Evolutionary conservation across 2,888 invertebrate species (phyloP).

Genomic region (Glaucopsyche alexis): DNA sequence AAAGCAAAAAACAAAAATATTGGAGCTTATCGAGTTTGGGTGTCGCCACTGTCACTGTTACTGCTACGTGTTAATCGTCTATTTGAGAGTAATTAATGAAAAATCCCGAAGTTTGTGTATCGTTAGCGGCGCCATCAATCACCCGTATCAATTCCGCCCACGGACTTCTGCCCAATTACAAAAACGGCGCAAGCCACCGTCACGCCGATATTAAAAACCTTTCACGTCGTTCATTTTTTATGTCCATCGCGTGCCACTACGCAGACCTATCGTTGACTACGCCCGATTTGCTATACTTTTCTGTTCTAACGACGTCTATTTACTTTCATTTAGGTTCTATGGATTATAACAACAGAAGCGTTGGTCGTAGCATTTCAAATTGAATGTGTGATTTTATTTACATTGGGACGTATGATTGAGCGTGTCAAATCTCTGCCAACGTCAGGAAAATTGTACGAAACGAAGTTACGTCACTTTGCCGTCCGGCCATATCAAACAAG

Average conservation of each 20-base stretch:
- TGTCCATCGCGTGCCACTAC: slow-evolving; percentile 5
- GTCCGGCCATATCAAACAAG: not conserved
- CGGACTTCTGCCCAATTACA: slow-evolving; percentile 70
- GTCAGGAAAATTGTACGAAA: not conserved
- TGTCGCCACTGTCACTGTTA: not conserved
- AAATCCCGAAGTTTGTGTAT: slow-evolving; percentile 31
- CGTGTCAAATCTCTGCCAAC: not conserved
- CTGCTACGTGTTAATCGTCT: not conserved
- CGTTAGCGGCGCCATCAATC: slow-evolving; percentile 68
- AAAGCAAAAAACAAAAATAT: not conserved
- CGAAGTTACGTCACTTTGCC: slow-evolving; percentile 4
- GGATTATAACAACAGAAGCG: not conserved
- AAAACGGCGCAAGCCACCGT: slow-evolving; percentile 50
- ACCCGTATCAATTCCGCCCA: slow-evolving; percentile 67
- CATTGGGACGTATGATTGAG: not conserved
- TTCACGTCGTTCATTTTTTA: slow-evolving; percentile 43
- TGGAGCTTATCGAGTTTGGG: not conserved
- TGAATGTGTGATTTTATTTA: not conserved
- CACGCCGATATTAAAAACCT: slow-evolving; percentile 51
- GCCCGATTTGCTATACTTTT: not conserved
- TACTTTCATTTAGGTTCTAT: not conserved
- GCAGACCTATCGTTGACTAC: not conserved
- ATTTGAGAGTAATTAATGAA: slow-evolving; percentile 25
- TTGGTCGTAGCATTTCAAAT: not conserved
- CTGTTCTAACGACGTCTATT: not conserved